Evolutionary conservation across 2,113 vertebrate species (phyloP).

Genomic region (Carettochelys insculpta): DNA sequence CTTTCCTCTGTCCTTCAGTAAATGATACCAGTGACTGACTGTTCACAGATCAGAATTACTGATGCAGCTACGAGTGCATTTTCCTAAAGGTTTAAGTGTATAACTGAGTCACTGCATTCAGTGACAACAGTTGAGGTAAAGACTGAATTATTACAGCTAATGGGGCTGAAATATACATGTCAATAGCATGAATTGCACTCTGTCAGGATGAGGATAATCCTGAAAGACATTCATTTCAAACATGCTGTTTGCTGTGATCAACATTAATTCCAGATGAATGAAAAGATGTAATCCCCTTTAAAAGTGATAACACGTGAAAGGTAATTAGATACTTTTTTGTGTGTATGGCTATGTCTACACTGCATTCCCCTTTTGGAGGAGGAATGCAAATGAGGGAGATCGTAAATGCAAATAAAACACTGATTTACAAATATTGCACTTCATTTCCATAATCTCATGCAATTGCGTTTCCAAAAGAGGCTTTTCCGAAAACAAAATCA

Average conservation of each 20-base stretch:
- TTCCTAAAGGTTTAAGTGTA: slow-evolving; percentile 9
- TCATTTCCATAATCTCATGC: too few relatives aligned
- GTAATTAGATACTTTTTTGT: background rate
- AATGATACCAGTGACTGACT: background rate
- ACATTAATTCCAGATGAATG: background rate
- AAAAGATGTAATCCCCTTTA: background rate
- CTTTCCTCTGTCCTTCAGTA: background rate
- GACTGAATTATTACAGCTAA: background rate
- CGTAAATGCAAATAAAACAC: too few relatives aligned
- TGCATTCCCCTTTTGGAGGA: too few relatives aligned
- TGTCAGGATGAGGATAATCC: background rate
- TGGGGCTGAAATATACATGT: background rate
- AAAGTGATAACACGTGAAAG: background rate
- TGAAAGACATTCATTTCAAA: background rate
- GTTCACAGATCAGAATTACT: background rate
- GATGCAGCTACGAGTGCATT: background rate
- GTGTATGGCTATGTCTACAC: too few relatives aligned
- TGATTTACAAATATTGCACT: too few relatives aligned
- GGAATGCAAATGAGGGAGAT: too few relatives aligned
- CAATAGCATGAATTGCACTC: background rate
- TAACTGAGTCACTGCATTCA: background rate
- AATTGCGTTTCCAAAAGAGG: too few relatives aligned
- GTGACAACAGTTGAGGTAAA: background rate
- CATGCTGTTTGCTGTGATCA: background rate
- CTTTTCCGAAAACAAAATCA: too few relatives aligned